Evolutionary conservation across 2,113 vertebrate species (phyloP).

Genomic region (Phrynosoma platyrhinos): DNA sequence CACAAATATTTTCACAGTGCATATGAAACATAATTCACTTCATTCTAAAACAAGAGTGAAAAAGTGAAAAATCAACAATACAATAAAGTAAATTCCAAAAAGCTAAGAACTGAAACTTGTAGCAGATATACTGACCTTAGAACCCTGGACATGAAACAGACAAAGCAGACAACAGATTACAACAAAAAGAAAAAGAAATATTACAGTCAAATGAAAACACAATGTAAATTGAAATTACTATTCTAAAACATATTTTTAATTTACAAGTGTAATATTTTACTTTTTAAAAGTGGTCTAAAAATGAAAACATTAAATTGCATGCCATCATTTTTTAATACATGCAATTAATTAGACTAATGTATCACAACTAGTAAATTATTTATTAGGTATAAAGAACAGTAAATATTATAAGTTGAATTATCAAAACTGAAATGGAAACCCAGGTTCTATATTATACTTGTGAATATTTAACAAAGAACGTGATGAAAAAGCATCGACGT

Average conservation of each 20-base stretch:
- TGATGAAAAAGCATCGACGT: conserved; percentile 10
- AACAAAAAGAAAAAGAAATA: conserved; percentile 86
- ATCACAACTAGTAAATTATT: conserved; percentile 14
- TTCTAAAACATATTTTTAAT: conserved; percentile 59
- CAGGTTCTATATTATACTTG: neutral
- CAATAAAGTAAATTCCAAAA: conserved; percentile 75
- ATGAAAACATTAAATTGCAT: conserved; percentile 56
- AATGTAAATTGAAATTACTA: conserved; percentile 78
- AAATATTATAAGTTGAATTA: neutral
- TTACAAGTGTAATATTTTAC: conserved; percentile 49
- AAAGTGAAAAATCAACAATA: conserved; percentile 68
- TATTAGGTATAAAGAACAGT: neutral
- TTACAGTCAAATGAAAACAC: conserved; percentile 86
- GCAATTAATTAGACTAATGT: conserved; percentile 40
- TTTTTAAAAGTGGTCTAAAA: conserved; percentile 23
- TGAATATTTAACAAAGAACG: neutral
- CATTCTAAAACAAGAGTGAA: conserved; percentile 34
- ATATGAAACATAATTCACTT: conserved; percentile 19
- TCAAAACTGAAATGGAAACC: neutral
- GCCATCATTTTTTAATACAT: conserved; percentile 48
- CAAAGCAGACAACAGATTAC: conserved; percentile 86
- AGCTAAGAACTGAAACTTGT: conserved; percentile 88
- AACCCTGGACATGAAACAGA: conserved; percentile 94
- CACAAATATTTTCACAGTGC: conserved; percentile 35
- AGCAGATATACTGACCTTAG: conserved; percentile 98